Evolutionary conservation across 1,140 invertebrate species (phyloP), one percentile per base, ranked within the genome.

Genomic region (Zaprionus kolodkinae): DNA sequence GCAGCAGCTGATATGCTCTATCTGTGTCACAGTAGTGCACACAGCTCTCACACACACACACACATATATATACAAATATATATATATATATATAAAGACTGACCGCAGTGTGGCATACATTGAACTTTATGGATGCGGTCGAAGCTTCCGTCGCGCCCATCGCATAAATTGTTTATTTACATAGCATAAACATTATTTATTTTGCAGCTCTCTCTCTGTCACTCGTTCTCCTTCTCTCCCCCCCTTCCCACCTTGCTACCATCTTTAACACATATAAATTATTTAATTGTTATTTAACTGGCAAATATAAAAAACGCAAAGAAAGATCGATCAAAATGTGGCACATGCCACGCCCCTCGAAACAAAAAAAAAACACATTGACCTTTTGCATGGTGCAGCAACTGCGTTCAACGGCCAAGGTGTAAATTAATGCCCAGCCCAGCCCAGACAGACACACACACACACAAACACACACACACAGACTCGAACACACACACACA

Each of bases 371-470:
- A n/a, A n/a, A 21, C 21, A 21, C 85, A 64, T 76, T 88, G 80
- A 87, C 84, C 84, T 78, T 72, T 81, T 57, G 15, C 72, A 61
- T 38, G 36, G 38, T 52, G 62, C 38, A 52, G 25, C 38, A 52
- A 17, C 63, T 15, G 12, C 63, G n/a, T 3, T 9, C 38, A 2
- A n/a, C 43, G 60, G 30, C 48, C 33, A 40, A 87, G 79, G 83
- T 87, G 83, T 75, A 84, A 87, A 87, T 87, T 84, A 72, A 87
- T 76, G 72, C 64, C 64, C 79, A 71, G 59, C 65, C 75, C 62
- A 68, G 59, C 61, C 12, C 17, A 17, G n/a, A 15, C 62, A 63
- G 33, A 63, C 61, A 50, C 71, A 57, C 27, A 11, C 27, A 30
- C 54, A 48, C n/a, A 15, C 62, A 63, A 33, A 63, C 61, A 50